Base-by-base conservation (phyloP, 2,113 vertebrate genomes). In the Mola mola region DNA sequence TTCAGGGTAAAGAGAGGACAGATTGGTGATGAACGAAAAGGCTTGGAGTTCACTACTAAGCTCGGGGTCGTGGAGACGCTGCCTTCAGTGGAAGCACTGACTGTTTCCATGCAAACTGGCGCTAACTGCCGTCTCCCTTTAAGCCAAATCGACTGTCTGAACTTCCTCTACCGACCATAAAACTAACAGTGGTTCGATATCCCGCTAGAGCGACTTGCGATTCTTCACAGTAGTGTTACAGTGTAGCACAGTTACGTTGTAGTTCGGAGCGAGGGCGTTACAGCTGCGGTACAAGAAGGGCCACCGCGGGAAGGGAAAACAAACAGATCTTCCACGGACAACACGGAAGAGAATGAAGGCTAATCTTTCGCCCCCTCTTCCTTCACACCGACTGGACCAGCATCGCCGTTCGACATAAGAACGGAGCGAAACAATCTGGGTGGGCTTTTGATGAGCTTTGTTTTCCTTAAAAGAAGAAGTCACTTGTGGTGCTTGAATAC, bases 401-500 rank as follows among this genome's bases (percentile, higher is more conserved):
- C 66, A 62, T 85, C 31, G 33, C 52, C 4, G 42, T 71, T 55
- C 25, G 46, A 57, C 34, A 43, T 48, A 48, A 13, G 77, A 67
- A 75, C 51, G 79, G 48, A 66, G 49, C 58, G 37, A 73, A 79
- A 42, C 29, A 40, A 47, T 48, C 50, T 17, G 48, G 51, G 52
- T 55, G 71, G 50, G 49, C 46, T 79, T 82, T 78, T 44, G 10
- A 81, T 64, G 8, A 66, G 48, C 43, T 44, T 42, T 38, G 56
- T 28, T 71, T 41, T 43, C 29, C 41, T 61, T 60, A 74, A 77
- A 68, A 75, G 48, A 84, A 72, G 75, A 88, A 91, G 90, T 84
- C 88, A 88, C 87, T 90, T 87, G 79, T 77, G 88, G 90, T 89
- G 87, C 83, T 88, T 84, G 75, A 75, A 87, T 89, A 89, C 88